phyloP scores from a whole-genome alignment of 2,113 vertebrate species.

The Rhinopomastus cyanomelas region DNA sequence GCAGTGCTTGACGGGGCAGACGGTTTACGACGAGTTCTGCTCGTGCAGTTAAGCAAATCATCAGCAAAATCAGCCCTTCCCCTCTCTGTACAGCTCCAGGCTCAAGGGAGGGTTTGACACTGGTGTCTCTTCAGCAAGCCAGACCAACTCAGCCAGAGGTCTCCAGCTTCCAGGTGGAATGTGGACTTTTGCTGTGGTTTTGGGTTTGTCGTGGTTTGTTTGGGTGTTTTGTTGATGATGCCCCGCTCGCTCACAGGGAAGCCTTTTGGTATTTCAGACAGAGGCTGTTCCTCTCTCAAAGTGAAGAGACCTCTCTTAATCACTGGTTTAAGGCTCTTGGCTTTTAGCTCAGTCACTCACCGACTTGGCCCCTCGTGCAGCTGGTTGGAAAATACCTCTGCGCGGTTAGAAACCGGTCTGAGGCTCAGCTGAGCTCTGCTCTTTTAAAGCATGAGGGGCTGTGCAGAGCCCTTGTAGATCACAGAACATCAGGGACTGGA shows the following conservation, averaged over 20 bases:
- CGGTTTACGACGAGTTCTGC: neutral
- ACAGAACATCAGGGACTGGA: too few relatives aligned
- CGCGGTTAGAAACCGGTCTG: accelerated
- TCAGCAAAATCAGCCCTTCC: neutral
- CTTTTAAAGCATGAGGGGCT: neutral
- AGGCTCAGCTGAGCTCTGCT: neutral
- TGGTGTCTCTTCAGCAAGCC: neutral
- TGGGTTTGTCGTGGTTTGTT: too few relatives aligned
- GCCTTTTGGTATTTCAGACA: neutral
- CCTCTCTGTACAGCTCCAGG: neutral
- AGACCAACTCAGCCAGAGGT: neutral
- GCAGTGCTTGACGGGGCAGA: neutral
- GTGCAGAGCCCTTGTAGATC: neutral
- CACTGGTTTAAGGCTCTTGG: neutral
- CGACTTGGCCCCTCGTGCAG: neutral
- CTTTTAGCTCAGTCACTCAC: neutral
- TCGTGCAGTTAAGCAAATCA: neutral
- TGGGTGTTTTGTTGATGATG: neutral
- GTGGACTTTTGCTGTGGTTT: neutral
- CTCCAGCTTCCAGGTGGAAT: neutral
- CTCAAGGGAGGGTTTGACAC: neutral
- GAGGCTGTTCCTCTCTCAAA: neutral
- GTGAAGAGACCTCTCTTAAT: neutral
- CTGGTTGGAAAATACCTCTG: neutral
- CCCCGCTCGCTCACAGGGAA: neutral